Conservation (phyloP, 2,797 vertebrate genomes). For the Pseudomugil gertrudae region DNA sequence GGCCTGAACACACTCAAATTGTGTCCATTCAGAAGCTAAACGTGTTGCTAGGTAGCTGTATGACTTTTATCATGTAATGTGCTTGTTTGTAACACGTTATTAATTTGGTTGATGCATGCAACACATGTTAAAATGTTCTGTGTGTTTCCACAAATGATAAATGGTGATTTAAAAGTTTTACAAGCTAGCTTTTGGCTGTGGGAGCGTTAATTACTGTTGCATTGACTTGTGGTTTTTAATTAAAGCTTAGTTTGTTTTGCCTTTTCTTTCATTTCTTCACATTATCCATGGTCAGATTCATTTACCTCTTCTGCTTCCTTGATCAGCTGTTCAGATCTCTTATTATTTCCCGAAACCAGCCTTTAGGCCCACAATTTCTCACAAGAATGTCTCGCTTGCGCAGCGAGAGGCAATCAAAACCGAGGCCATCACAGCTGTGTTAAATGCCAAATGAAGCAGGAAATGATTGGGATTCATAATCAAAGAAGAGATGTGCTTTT, state of each 20-base stretch:
- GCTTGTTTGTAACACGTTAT: slow-evolving; percentile 36
- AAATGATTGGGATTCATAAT: slow-evolving; percentile 69
- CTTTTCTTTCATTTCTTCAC: slow-evolving; percentile 36
- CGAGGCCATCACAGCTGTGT: slow-evolving; percentile 64
- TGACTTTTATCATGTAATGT: slow-evolving; percentile 52
- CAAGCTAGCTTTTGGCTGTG: slow-evolving; percentile 20
- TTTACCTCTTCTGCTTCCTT: slow-evolving; percentile 30
- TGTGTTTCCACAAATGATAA: slow-evolving; percentile 46
- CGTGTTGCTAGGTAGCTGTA: slow-evolving; percentile 43
- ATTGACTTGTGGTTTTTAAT: slow-evolving; percentile 60
- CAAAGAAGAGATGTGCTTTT: slow-evolving; percentile 58
- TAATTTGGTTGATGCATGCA: slow-evolving; percentile 64
- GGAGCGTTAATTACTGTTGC: slow-evolving; percentile 35
- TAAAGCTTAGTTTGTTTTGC: slow-evolving; percentile 37
- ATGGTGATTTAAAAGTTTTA: slow-evolving; percentile 37
- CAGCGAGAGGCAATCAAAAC: slow-evolving; percentile 57
- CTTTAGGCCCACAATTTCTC: slow-evolving; percentile 47
- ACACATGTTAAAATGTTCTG: slow-evolving; percentile 54
- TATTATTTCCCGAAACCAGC: slow-evolving; percentile 34
- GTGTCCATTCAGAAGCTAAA: slow-evolving; percentile 54
- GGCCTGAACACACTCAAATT: slow-evolving; percentile 56
- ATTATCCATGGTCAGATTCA: slow-evolving; percentile 41
- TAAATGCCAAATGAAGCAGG: slow-evolving; percentile 77
- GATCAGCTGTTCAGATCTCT: slow-evolving; percentile 41
- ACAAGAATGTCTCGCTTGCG: slow-evolving; percentile 29